Evolutionary conservation across 1,140 invertebrate genomes (phyloP).

Genomic region (Temnothorax longispinosus): DNA sequence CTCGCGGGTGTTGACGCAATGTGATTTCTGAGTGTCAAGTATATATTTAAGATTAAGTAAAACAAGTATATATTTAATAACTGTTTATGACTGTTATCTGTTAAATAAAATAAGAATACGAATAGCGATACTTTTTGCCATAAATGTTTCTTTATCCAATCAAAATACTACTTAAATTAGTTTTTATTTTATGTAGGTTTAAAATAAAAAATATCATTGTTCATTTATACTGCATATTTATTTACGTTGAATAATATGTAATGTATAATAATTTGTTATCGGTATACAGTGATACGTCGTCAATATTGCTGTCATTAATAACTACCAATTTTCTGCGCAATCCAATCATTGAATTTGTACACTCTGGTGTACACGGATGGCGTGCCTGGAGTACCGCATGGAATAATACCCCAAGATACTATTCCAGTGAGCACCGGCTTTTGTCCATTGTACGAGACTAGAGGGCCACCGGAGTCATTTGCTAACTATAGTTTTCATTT

Average conservation of each 20-base stretch:
- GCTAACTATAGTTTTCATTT: neutral
- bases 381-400: slow-evolving; percentile 88
- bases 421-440: slow-evolving; percentile 80
- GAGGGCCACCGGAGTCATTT: slow-evolving; percentile 89
- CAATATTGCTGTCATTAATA: slow-evolving; percentile 23
- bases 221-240: slow-evolving; percentile 15
- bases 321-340: slow-evolving; percentile 39
- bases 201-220: neutral
- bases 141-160: neutral
- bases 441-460: neutral
- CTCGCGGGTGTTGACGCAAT: too few species aligned
- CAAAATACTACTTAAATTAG: neutral
- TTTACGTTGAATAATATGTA: neutral
- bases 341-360: slow-evolving; percentile 86
- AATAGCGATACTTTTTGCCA: neutral
- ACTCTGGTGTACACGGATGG: slow-evolving; percentile 91
- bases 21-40: too few species aligned
- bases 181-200: neutral
- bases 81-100: slow-evolving; percentile 25
- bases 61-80: too few species aligned
- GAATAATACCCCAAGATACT: slow-evolving; percentile 92
- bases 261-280: neutral
- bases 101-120: slow-evolving; percentile 46
- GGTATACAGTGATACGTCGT: neutral
- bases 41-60: too few species aligned